Conservation (phyloP, 53 echinoderm and acorn worm species). For the Stichopus horrens region DNA sequence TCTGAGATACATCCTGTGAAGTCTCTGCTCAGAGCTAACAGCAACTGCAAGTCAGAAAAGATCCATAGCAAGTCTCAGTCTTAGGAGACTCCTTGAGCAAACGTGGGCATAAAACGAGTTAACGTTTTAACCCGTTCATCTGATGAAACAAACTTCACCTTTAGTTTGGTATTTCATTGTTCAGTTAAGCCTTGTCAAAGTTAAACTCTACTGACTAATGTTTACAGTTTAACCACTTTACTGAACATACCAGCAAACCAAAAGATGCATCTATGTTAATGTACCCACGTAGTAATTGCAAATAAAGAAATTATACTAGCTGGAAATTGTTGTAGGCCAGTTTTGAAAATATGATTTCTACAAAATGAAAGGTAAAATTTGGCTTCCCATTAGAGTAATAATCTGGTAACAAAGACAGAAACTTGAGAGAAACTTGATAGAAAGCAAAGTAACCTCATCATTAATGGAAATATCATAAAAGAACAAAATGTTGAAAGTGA, state of each 20-base stretch:
- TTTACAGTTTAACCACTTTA: neutral
- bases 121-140: neutral
- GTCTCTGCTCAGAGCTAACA: slow-evolving; percentile 62
- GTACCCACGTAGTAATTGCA: neutral
- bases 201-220: neutral
- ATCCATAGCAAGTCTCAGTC: neutral
- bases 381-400: too few species aligned
- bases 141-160: neutral
- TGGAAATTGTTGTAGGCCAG: too few species aligned
- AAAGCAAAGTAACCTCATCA: too few species aligned
- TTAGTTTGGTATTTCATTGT: too few species aligned
- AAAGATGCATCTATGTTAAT: neutral
- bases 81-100: neutral
- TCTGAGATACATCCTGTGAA: slow-evolving; percentile 82
- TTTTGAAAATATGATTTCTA: too few species aligned
- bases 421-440: too few species aligned
- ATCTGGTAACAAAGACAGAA: too few species aligned
- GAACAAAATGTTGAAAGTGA: too few species aligned
- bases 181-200: neutral
- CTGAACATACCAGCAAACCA: too few species aligned
- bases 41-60: neutral
- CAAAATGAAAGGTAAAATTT: too few species aligned
- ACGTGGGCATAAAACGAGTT: neutral
- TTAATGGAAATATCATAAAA: too few species aligned
- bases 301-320: neutral